phyloP scores from a whole-genome alignment of 1,140 invertebrate genomes.

The Aphelinus certus region DNA sequence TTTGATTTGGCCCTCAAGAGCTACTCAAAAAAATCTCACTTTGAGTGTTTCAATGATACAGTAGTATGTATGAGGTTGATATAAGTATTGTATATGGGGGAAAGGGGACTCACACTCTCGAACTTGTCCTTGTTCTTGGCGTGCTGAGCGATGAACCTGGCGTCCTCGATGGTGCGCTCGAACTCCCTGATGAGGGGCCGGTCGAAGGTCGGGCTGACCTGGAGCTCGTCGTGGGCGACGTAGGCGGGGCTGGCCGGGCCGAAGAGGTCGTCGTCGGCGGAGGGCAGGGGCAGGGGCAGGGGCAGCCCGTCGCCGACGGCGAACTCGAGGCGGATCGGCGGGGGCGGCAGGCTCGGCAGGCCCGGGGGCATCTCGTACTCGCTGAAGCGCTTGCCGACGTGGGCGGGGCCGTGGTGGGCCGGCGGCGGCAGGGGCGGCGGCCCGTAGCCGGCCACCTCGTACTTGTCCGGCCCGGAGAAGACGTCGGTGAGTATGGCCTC shows the following conservation, averaged over 20 bases:
- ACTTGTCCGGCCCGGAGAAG: conserved; percentile 68
- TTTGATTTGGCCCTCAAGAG: too few species aligned
- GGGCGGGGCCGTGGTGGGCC: conserved; percentile 75
- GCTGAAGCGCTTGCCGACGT: conserved; percentile 72
- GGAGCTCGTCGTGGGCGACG: conserved; percentile 66
- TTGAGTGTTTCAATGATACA: too few species aligned
- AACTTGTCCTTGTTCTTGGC: conserved; percentile 94
- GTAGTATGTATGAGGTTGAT: too few species aligned
- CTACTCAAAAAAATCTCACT: too few species aligned
- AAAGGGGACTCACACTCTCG: conserved; percentile 80
- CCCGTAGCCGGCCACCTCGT: conserved; percentile 64
- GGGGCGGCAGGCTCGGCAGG: conserved; percentile 7
- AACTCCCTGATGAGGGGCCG: conserved; percentile 78
- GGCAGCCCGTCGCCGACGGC: not conserved
- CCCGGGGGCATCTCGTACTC: conserved; percentile 75
- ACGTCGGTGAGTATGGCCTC: conserved; percentile 62
- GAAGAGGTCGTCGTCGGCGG: conserved; percentile 83
- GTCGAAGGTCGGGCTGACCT: conserved; percentile 80
- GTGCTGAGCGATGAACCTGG: conserved; percentile 93
- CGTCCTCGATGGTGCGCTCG: conserved; percentile 89
- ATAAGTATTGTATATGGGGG: too few species aligned
- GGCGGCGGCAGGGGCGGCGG: conserved; percentile 48
- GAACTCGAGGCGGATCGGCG: conserved; percentile 20
- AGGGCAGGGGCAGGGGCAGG: conserved; percentile 67
- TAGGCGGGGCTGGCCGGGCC: conserved; percentile 72